Evolutionary conservation across 92 coral and sea anemone species (phyloP).

Genomic region (Epizoanthus ramosus): DNA sequence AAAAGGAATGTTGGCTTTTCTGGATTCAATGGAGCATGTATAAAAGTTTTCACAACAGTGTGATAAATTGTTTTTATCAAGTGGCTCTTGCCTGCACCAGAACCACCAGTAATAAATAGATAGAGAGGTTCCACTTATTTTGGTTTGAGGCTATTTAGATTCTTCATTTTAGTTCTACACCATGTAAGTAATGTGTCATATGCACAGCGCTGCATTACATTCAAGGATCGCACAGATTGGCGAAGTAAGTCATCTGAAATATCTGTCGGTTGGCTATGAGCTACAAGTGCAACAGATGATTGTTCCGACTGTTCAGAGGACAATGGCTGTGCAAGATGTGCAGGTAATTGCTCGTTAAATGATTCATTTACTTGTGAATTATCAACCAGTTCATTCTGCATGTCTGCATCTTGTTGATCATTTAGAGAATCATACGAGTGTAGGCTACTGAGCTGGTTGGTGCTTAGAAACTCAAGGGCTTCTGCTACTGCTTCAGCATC

Average conservation of each 20-base stretch:
- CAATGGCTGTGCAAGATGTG: too few species aligned
- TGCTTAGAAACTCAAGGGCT: too few species aligned
- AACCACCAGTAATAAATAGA: constrained; percentile 59
- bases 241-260: constrained; percentile 51
- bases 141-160: constrained; percentile 40
- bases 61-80: constrained; percentile 24
- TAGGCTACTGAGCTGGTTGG: too few species aligned
- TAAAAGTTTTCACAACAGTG: constrained; percentile 49
- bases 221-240: constrained; percentile 48
- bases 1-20: constrained; percentile 58
- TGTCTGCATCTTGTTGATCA: too few species aligned
- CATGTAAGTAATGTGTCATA: constrained; percentile 48
- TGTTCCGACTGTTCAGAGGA: too few species aligned
- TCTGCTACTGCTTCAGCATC: background rate
- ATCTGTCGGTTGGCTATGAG: constrained; percentile 42
- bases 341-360: too few species aligned
- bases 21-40: constrained; percentile 39
- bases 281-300: too few species aligned
- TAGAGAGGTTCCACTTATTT: constrained; percentile 50
- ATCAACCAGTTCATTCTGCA: too few species aligned
- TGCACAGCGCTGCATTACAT: constrained; percentile 1
- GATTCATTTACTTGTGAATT: too few species aligned
- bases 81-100: constrained; percentile 48
- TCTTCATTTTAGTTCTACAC: constrained; percentile 54
- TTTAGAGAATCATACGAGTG: too few species aligned